Evolutionary conservation across 2,797 vertebrate species (phyloP), one percentile per base, ranked within the genome.

Genomic region (Chelon labrosus): DNA sequence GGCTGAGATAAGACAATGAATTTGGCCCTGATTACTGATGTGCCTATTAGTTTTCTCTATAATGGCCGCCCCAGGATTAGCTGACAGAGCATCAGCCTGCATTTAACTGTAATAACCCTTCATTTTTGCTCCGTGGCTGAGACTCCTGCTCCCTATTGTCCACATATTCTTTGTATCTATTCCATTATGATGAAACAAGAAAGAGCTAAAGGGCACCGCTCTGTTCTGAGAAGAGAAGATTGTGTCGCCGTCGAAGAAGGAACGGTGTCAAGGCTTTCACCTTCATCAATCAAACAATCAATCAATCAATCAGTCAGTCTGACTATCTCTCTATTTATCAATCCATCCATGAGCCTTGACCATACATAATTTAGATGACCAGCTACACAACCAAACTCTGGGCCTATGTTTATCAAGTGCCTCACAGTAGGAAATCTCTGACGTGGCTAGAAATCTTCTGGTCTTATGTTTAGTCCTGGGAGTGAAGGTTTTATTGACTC

Each of bases 21-120:
- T 85, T 84, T 79, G 70, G 65, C 37, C 57, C 68, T 79, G 68
- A 91, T 89, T 87, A 85, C 79, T 83, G 61, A 83, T 70, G 80
- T 57, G 77, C 66, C 80, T 66, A 85, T 90, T 88, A 88, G 79
- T 79, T 79, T 75, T 63, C 69, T 79, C 62, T 0, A 9, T 82
- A 85, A 90, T 85, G 70, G 75, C 71, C 25, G 49, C 88, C 82
- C 64, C 0, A 83, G 85, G 85, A 88, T 91, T 88, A 92, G 79
- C 72, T 7, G 58, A 69, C 73, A 79, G 75, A 71, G 64, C 86
- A 81, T 85, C 87, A 83, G 84, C 66, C 78, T 80, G 84, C 86
- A 73, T 86, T 89, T 86, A 88, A 83, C 85, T 73, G 75, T 87
- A 90, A 89, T 89, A 91, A 86, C 86, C 84, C 82, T 85, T 84